Percentiles rank a stretch among this genome's conserved stretches.
Conservation (phyloP, 1,140 invertebrate genomes). For the Leptopilina clavipes region DNA sequence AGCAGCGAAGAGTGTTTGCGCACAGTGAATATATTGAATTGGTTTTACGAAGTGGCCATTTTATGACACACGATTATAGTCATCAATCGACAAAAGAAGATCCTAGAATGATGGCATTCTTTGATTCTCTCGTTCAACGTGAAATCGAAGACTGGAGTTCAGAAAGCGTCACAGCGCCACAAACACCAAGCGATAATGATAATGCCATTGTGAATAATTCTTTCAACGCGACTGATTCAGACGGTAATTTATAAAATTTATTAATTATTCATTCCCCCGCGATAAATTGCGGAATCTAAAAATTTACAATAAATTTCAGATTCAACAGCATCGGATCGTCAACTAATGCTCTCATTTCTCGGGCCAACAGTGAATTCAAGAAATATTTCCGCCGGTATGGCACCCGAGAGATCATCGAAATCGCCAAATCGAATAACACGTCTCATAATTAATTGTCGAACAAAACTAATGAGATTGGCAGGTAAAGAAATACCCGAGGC, state of each 20-base stretch:
- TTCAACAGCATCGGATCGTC: slow-evolving; percentile 55
- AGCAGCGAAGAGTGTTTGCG: slow-evolving; percentile 85
- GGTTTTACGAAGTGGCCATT: slow-evolving; percentile 85
- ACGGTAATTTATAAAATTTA: slow-evolving; percentile 53
- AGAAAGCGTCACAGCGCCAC: slow-evolving; percentile 62
- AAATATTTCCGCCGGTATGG: slow-evolving; percentile 45
- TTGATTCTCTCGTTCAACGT: slow-evolving; percentile 93
- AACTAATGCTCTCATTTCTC: slow-evolving; percentile 58
- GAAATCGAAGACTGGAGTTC: slow-evolving; percentile 87
- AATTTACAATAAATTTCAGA: slow-evolving; percentile 48
- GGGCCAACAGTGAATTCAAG: slow-evolving; percentile 53
- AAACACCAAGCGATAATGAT: slow-evolving; percentile 64
- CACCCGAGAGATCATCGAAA: slow-evolving; percentile 62
- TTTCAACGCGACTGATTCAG: slow-evolving; percentile 64
- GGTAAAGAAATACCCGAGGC: slow-evolving; percentile 53
- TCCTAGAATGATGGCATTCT: slow-evolving; percentile 96
- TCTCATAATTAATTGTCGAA: slow-evolving; percentile 68
- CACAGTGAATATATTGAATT: slow-evolving; percentile 91
- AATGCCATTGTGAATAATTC: slow-evolving; percentile 53
- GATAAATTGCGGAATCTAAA: too few species aligned
- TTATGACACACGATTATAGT: slow-evolving; percentile 87
- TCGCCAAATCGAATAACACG: slow-evolving; percentile 69
- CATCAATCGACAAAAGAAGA: slow-evolving; percentile 92
- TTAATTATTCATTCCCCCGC: slow-evolving; percentile 14
- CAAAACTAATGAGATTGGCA: slow-evolving; percentile 69